Percentiles rank a stretch among this genome's conserved stretches.
phyloP scores from a whole-genome alignment of 2,113 vertebrate species.

The Coturnix japonica region DNA sequence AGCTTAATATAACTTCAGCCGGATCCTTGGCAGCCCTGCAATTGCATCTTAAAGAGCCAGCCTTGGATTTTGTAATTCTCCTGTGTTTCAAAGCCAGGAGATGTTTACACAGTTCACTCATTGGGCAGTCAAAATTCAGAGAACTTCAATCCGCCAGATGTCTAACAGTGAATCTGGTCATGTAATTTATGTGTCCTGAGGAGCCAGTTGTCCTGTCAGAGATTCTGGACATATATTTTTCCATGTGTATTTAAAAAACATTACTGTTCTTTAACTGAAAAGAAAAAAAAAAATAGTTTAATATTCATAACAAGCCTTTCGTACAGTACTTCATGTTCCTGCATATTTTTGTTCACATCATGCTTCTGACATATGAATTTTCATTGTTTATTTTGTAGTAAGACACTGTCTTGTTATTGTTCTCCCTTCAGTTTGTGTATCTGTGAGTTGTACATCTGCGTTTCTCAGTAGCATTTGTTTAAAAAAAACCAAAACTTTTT shows the following conservation, averaged over 20 bases:
- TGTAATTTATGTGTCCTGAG: background rate
- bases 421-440: background rate
- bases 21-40: background rate
- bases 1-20: conserved; percentile 29
- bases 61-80: background rate
- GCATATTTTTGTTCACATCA: conserved; percentile 16
- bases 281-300: background rate
- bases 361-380: conserved; percentile 7
- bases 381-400: conserved; percentile 14
- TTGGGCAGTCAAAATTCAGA: background rate
- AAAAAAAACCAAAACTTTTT: background rate
- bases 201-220: background rate
- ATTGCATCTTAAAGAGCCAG: background rate
- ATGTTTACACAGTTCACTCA: background rate
- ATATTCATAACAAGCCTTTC: conserved; percentile 5
- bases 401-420: conserved; percentile 1
- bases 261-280: background rate
- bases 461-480: background rate
- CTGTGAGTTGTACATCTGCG: background rate
- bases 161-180: background rate
- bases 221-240: background rate
- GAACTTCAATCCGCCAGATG: background rate
- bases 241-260: background rate
- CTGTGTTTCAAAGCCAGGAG: background rate
- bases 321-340: conserved; percentile 8